Evolutionary conservation across 2,113 vertebrate species (phyloP), one percentile per base, ranked within the genome.

Genomic region (Dasyurus viverrinus): DNA sequence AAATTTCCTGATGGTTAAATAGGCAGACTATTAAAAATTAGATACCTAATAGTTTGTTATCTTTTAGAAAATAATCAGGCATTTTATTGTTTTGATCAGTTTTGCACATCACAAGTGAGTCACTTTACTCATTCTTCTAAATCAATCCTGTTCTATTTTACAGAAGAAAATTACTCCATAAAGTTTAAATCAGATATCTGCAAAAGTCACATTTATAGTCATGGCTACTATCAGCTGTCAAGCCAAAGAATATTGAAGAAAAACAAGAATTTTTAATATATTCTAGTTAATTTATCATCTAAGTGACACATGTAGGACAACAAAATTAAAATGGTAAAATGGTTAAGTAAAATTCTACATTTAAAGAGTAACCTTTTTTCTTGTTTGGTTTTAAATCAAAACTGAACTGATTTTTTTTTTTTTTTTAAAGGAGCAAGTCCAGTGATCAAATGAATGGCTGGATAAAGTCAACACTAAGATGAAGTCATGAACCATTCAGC

Each of bases 221-320:
- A 99, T 99, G 98, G 98, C 98, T 98, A 99, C 99, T 99, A 99
- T 99, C 99, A 99, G 98, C 98, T 99, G 98, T 99, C 99, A 99
- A 97, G 96, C 90, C 97, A 98, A 97, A 98, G 97, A 98, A 98
- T 98, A 99, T 98, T 99, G 98, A 98, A 98, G 97, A 98, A 98
- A 99, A 98, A 92, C 96, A 98, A 98, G 98, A 97, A 95, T 98
- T 98, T 99, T 98, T 98, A 99, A 99, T 99, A 98, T 98, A 98
- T 98, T 96, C 98, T 97, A 97, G 97, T 98, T 98, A 98, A 99
- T 99, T 98, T 98, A 99, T 99, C 99, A 99, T 98, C 98, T 98
- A 98, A 98, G 97, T 99, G 99, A 98, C 99, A 99, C 95, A 96
- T 96, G 94, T 98, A 98, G 98, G 97, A 98, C 98, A 98, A 98